Percentiles rank a stretch among this genome's conserved stretches.
Conservation (phyloP, 1,140 invertebrate genomes). For the Orussus abietinus region DNA sequence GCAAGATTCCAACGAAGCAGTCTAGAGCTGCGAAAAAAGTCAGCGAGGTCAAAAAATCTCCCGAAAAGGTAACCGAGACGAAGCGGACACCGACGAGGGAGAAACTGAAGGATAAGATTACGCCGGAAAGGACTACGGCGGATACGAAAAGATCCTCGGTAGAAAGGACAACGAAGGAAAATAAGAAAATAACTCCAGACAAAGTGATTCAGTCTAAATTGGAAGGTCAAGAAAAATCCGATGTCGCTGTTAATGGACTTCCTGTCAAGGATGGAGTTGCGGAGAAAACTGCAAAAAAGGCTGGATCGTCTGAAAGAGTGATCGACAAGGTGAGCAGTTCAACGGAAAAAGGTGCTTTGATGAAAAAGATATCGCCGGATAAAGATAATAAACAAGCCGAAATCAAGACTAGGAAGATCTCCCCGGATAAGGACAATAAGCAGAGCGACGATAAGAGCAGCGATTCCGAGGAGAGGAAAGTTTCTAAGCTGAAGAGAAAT, state of each 20-base stretch:
- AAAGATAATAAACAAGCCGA: too few relatives aligned
- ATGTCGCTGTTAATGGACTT: too few relatives aligned
- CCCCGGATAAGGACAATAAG: constrained; percentile 30
- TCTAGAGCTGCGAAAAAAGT: constrained; percentile 21
- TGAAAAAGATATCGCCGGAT: constrained; percentile 22
- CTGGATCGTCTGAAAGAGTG: constrained; percentile 21
- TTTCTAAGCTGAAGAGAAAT: constrained; percentile 23
- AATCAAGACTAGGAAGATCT: too few relatives aligned
- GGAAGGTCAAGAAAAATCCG: constrained; percentile 22
- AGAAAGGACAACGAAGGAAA: constrained; percentile 25
- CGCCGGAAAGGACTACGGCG: constrained; percentile 20
- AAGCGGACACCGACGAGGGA: constrained; percentile 30
- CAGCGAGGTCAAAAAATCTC: constrained; percentile 24
- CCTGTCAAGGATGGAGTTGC: constrained; percentile 8
- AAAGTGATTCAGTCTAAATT: constrained; percentile 27
- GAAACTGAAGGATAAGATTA: constrained; percentile 21
- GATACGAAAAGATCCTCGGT: constrained; percentile 20
- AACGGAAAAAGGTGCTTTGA: neutral
- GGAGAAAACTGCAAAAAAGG: constrained; percentile 25
- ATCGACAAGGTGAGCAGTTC: constrained; percentile 11
- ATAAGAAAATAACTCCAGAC: constrained; percentile 36
- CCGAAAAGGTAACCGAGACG: constrained; percentile 22
- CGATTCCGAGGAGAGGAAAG: constrained; percentile 22
- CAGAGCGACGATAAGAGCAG: constrained; percentile 21
- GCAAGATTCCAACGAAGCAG: constrained; percentile 46